Evolutionary conservation across 2,113 vertebrate species (phyloP).

Genomic region (Lipotes vexillifer): DNA sequence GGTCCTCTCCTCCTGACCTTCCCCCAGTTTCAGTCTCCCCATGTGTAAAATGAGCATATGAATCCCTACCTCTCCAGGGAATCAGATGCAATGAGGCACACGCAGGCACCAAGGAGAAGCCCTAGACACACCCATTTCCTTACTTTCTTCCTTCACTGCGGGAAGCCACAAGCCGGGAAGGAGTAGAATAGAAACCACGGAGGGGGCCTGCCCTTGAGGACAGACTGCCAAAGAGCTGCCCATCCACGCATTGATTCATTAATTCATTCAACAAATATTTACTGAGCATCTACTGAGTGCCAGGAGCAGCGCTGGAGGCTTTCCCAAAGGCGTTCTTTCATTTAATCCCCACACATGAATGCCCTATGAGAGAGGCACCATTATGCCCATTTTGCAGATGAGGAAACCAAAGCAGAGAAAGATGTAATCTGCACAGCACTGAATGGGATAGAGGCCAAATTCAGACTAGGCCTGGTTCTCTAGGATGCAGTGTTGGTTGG

Average conservation of each 20-base stretch:
- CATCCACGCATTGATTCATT: background rate
- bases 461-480: background rate
- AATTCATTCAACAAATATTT: background rate
- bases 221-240: background rate
- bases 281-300: background rate
- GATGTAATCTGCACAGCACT: background rate
- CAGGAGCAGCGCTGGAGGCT: background rate
- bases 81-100: background rate
- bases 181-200: background rate
- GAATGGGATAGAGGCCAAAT: background rate
- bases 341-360: background rate
- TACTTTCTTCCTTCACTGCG: background rate
- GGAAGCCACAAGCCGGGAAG: background rate
- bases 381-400: background rate
- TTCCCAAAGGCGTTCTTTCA: background rate
- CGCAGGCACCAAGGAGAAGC: background rate
- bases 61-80: background rate
- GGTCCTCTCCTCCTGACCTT: background rate
- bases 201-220: background rate
- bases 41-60: slow-evolving; percentile 4
- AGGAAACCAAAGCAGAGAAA: background rate
- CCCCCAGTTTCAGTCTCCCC: slow-evolving; percentile 49
- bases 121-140: background rate
- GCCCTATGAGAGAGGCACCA: background rate
- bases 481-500: background rate